Evolutionary conservation across 2,888 invertebrate genomes (phyloP).

Genomic region (Papilio demoleus): DNA sequence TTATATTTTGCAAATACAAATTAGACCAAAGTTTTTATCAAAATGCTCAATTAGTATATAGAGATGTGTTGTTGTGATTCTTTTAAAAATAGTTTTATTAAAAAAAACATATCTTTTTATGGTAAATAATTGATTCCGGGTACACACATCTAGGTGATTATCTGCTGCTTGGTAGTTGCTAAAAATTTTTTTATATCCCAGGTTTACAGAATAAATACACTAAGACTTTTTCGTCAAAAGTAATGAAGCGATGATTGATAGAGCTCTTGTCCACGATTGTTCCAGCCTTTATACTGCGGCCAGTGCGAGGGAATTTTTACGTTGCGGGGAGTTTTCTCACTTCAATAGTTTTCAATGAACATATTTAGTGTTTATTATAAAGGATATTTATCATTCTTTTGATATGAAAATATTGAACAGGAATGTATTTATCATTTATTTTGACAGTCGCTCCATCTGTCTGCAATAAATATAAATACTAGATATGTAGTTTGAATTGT

Average conservation of each 20-base stretch:
- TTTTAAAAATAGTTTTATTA: no score
- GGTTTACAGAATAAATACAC: constrained; percentile 33
- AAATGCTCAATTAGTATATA: no score
- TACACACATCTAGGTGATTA: background rate
- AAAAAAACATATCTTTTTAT: background rate
- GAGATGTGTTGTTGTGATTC: no score
- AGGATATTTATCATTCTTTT: constrained; percentile 44
- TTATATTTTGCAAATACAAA: background rate
- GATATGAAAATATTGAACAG: constrained; percentile 35
- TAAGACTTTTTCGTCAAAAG: constrained; percentile 49
- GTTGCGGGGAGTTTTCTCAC: constrained; percentile 49
- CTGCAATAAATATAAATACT: background rate
- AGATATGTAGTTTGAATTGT: background rate
- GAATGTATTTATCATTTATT: constrained; percentile 12
- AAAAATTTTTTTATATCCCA: background rate
- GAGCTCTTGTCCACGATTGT: constrained; percentile 53
- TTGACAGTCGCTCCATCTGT: background rate
- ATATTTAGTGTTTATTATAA: constrained; percentile 39
- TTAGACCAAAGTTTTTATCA: no score
- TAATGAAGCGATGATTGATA: constrained; percentile 63
- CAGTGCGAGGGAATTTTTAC: constrained; percentile 53
- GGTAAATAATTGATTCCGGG: background rate
- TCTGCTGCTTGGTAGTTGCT: background rate
- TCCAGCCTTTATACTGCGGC: constrained; percentile 52
- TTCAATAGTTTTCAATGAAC: constrained; percentile 50